Base-by-base conservation (phyloP, 2,797 vertebrate genomes). In the Gymnothorax javanicus region DNA sequence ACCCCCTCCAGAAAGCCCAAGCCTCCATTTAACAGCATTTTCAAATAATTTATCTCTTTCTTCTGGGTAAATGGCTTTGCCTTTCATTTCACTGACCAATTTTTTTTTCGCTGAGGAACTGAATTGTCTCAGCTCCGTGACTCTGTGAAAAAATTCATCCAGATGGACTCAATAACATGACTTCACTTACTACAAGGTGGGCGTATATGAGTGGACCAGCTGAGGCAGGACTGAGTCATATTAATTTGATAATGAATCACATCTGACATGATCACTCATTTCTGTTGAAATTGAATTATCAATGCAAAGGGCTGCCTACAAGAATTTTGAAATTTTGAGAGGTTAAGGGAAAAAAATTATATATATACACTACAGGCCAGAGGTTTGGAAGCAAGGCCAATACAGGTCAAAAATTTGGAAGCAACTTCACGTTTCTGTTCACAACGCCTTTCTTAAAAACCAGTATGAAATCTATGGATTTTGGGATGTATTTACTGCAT, bases 161-260 rank as follows among this genome's bases (percentile, higher is more conserved):
- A 67, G 50, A 79, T 64, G 58, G 83, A 56, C 7, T 64, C 25
- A 52, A 23, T 67, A 64, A 87, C 62, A 25, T 13, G 27, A 7
- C 11, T 27, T 56, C 85, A 60, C 17, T 8, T 75, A 20, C 73
- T 64, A 23, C 15, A 8, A n/a, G 59, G 79, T 82, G 58, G 56
- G n/a, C 0, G 52, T 1, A 7, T 7, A 27, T 15, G 11, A 33
- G 83, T 50, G 25, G 23, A 87, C 64, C 58, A 52, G 58, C n/a
- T 62, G 20, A 81, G 73, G 43, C 83, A 85, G 58, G 58, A 82
- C n/a, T 7, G 15, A 67, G 27, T 87, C 82, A 23, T 54, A 56
- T 73, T 85, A 64, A 52, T 84, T 77, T 17, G 69, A 54, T n/a
- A 87, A 83, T 73, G 27, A 79, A 87, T 33, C 52, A 79, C 57